Base-by-base conservation (phyloP, 2,888 invertebrate species). In the Bembecia ichneumoniformis region DNA sequence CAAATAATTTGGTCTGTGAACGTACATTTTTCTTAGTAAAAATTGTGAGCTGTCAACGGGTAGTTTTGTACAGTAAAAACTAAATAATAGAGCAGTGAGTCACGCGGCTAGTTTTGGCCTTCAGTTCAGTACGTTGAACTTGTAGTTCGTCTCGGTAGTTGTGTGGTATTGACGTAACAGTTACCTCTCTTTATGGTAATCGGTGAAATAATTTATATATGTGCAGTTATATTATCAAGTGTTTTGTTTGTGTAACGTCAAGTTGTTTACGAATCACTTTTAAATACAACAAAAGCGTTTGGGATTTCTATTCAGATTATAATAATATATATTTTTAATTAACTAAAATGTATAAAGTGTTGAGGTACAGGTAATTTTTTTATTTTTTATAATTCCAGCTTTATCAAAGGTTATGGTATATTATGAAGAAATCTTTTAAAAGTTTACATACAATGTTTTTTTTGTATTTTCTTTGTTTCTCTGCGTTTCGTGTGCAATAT, bases 71-170 rank as follows among this genome's bases (percentile, higher is more conserved):
- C 66, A 72, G 76, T 79, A 77, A 77, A 72, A 66, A 64, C 66
- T 68, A 62, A 40, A 68, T 77, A 75, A 78, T 74, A 66, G 68
- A 59, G 56, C 56, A 64, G 66, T 77, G 80, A 82, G 64, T 82
- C 82, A 82, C 28, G n/a, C 71, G 74, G 69, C 16, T 58, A 58
- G 58, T 54, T 64, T 53, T 72, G 77, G 74, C 81, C 81, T 81
- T 78, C 72, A 60, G 58, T 53, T 59, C 66, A 66, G 81, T 77
- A 81, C 81, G 68, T 80, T 82, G 82, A 81, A 82, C 83, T 59
- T 66, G 52, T 64, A 58, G 34, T 49, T 14, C n/a, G 13, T 43
- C 54, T 64, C 57, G 59, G 64, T 62, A 51, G 54, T 47, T 52
- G 15, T 51, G 15, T 51, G 55, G 48, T 56, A 57, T 55, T 58